Base-by-base conservation (phyloP, 2,797 vertebrate species). In the Diglossa cyanea region DNA sequence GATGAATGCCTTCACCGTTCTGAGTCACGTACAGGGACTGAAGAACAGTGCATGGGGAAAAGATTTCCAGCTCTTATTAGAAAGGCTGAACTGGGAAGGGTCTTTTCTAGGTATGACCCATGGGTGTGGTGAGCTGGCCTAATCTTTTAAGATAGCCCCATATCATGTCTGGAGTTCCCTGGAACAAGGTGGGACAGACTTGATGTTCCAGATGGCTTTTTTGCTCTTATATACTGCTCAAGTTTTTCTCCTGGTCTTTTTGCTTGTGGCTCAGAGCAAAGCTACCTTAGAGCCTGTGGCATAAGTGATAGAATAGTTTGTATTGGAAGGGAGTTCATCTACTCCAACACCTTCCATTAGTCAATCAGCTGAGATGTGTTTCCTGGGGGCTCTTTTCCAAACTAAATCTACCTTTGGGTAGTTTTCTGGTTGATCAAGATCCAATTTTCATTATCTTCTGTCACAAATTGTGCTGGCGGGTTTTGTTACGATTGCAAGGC, bases 21-120 rank as follows among this genome's bases (percentile, higher is more conserved):
- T 30, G 60, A 37, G 14, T 10, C 0, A 1, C 20, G 15, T 21
- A 0, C 8, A 50, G 39, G n/a, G 44, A 30, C 61, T 6, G 3
- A 45, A 53, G 31, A 79, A 16, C 15, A 82, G 25, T 11, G 5
- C 25, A 60, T 6, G 33, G 35, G 61, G 40, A 71, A 79, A 44
- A 40, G 11, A 33, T 40, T 77, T 53, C 23, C 50, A 6, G 2
- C 51, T 39, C 54, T 13, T 87, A 2, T 17, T 68, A 12, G 20
- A 67, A 42, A 62, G 28, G 37, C 44, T 47, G 44, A 62, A 2
- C 33, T 85, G 60, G 25, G 73, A 58, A 80, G 35, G n/a, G 16
- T 30, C 35, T 88, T 77, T 53, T 31, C 47, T 31, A 45, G 61
- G 28, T 37, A 5, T 31, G 19, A 57, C 30, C 30, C 9, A 50